Base-by-base conservation (phyloP, 2,888 invertebrate species). In the Plagodis pulveraria region DNA sequence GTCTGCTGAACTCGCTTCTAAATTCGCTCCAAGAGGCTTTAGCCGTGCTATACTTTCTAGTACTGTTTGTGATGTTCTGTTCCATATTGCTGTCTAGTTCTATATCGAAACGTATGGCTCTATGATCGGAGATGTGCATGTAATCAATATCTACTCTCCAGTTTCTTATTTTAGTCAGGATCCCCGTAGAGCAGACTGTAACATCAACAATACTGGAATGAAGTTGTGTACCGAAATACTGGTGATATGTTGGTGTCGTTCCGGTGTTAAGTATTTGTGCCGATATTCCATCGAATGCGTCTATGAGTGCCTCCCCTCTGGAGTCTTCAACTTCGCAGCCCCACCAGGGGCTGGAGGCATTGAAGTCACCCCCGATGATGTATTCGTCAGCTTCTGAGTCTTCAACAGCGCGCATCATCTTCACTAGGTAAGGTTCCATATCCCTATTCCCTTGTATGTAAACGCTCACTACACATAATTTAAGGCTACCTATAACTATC, bases 331-430 rank as follows among this genome's bases (percentile, higher is more conserved):
- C 51, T 32, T n/a, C 32, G 12, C 50, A 43, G 4, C 56, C 56
- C 56, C 56, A 56, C 50, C 56, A 56, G 5, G 22, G 50, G 10
- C 51, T 57, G 5, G n/a, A 9, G 6, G 51, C 57, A 32, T 57
- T 57, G 22, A 43, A 10, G 22, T 57, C 57, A 0, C 57, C 57
- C 2, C 8, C 57, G 10, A 36, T 36, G 5, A 36, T 36, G 48
- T n/a, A 4, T n/a, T n/a, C n/a, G n/a, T n/a, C n/a, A n/a, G n/a
- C n/a, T n/a, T n/a, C n/a, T n/a, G n/a, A n/a, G n/a, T n/a, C n/a
- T n/a, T n/a, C n/a, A n/a, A n/a, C n/a, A n/a, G n/a, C n/a, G n/a
- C n/a, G n/a, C n/a, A n/a, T n/a, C n/a, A n/a, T n/a, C n/a, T n/a
- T n/a, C n/a, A n/a, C n/a, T n/a, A n/a, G n/a, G n/a, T n/a, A n/a